Conservation (phyloP, 64 coral and sea anemone genomes). For the Montipora capricornis region DNA sequence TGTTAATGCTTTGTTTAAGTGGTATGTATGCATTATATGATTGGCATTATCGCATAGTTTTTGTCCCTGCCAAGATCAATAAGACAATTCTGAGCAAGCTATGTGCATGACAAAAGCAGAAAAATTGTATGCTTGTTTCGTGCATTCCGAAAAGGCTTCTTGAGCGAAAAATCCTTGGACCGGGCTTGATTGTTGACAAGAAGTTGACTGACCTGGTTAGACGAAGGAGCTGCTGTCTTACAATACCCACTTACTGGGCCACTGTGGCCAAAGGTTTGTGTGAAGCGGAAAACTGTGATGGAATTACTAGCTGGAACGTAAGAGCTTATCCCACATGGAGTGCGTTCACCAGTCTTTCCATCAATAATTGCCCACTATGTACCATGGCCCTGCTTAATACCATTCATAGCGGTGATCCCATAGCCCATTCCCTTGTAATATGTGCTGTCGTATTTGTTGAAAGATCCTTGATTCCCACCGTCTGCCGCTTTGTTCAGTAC, state of each 20-base stretch:
- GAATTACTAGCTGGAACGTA: background rate
- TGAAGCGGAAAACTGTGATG: background rate
- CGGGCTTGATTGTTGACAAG: too few relatives aligned
- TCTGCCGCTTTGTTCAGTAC: conserved; percentile 24
- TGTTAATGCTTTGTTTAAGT: too few relatives aligned
- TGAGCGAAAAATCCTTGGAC: too few relatives aligned
- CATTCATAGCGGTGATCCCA: background rate
- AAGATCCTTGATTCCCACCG: background rate
- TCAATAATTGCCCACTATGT: background rate
- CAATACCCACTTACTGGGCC: background rate
- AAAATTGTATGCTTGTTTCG: too few relatives aligned
- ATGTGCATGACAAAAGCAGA: too few relatives aligned
- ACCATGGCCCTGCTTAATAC: background rate
- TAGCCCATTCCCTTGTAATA: background rate
- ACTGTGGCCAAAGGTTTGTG: background rate
- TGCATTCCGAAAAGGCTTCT: too few relatives aligned
- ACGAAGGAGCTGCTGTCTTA: background rate
- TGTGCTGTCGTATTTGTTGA: conserved; percentile 17
- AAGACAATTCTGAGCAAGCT: too few relatives aligned
- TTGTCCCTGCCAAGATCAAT: too few relatives aligned
- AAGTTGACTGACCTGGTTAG: background rate
- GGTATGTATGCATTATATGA: too few relatives aligned
- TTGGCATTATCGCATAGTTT: too few relatives aligned
- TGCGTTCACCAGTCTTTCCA: background rate
- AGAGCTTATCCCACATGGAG: background rate